These are phyloP conservation scores for Sceliomorpha sp. DNA, from an alignment of 2,888 invertebrate genomes.

Conservation along the genomic window DNA sequence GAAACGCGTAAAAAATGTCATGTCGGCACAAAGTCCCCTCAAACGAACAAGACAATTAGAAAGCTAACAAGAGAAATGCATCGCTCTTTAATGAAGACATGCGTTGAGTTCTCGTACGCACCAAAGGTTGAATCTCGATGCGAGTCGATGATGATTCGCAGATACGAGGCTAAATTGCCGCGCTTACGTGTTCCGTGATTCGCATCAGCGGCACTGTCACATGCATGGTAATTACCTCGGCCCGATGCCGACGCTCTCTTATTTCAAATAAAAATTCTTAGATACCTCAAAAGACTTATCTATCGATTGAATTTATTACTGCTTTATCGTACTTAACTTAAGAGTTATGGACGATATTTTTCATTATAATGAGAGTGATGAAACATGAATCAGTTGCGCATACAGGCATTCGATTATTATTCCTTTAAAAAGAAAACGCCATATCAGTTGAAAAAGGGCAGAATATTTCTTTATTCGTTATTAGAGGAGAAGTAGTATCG, in stretches of 20 bases:
- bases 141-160: conserved; percentile 19
- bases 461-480: too few species aligned
- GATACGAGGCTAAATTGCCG: conserved; percentile 27
- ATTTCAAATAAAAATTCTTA: conserved; percentile 31
- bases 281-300: conserved; percentile 27
- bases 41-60: conserved; percentile 52
- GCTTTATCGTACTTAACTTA: too few species aligned
- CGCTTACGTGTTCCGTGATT: conserved; percentile 24
- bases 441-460: too few species aligned
- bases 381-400: too few species aligned
- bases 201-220: conserved; percentile 23
- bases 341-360: too few species aligned
- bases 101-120: conserved; percentile 24
- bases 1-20: conserved; percentile 40
- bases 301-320: conserved; percentile 24
- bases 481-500: too few species aligned
- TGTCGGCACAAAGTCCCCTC: conserved; percentile 39
- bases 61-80: conserved; percentile 41
- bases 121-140: conserved; percentile 12
- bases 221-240: conserved; percentile 29
- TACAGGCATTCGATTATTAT: too few species aligned
- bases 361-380: too few species aligned
- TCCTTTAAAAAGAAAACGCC: too few species aligned
- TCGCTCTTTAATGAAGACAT: conserved; percentile 51
- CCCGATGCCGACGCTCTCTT: conserved; percentile 9